These are phyloP conservation scores for Pseudomyrmex flavicornis DNA, from an alignment of 1,140 invertebrate genomes.

Conservation along the genomic window DNA sequence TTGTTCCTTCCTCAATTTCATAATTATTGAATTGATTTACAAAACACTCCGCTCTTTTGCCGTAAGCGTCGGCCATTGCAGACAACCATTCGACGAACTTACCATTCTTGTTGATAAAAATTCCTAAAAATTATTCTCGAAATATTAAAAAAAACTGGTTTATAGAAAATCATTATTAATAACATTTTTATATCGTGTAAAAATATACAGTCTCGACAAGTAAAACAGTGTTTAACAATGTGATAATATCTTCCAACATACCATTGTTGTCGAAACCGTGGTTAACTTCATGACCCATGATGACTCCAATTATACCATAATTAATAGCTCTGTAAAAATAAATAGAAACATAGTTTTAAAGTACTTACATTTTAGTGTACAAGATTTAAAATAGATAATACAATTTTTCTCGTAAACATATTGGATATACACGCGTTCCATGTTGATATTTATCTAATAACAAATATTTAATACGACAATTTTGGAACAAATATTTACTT, in stretches of 20 bases:
- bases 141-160: too few species aligned
- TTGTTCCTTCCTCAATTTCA: background rate
- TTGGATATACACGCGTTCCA: background rate
- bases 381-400: too few species aligned
- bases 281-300: slow-evolving; percentile 68
- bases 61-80: slow-evolving; percentile 52
- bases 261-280: slow-evolving; percentile 65
- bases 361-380: too few species aligned
- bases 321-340: slow-evolving; percentile 47
- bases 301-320: slow-evolving; percentile 63
- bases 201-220: background rate
- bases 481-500: slow-evolving; percentile 24
- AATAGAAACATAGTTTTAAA: background rate
- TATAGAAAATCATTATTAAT: too few species aligned
- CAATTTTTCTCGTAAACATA: background rate
- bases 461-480: background rate
- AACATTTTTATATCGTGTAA: background rate
- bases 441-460: background rate
- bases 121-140: slow-evolving; percentile 39
- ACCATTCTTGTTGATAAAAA: slow-evolving; percentile 40
- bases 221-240: background rate
- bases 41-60: slow-evolving; percentile 53
- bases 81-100: slow-evolving; percentile 55
- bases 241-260: slow-evolving; percentile 7
- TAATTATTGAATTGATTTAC: slow-evolving; percentile 62